Base-by-base conservation (phyloP, 2,113 vertebrate genomes). In the Carlito syrichta region DNA sequence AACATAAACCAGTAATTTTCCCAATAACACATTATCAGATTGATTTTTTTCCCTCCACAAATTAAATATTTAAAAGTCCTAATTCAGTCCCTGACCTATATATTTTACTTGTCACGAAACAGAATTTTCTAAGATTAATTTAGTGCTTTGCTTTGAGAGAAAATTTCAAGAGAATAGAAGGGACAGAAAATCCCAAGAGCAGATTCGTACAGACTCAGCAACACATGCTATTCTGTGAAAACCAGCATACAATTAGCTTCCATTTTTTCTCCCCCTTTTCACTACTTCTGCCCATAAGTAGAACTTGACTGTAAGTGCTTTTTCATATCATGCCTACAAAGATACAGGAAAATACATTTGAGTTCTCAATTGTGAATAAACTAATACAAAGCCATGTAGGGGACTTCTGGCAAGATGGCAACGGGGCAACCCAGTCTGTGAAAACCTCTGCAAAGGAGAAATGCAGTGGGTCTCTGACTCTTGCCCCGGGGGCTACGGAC, bases 1-100 rank as follows among this genome's bases (percentile, higher is more conserved):
- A 71, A 86, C 88, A 76, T 25, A 68, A 56, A 84, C 12, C 83
- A 96, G 52, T 6, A 84, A n/a, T n/a, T 86, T 95, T 96, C 88
- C 68, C 62, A 77, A n/a, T 45, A 69, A 71, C 45, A 85, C 84
- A 45, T 82, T 95, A 27, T 68, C 30, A 71, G 73, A 63, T 73
- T 87, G 48, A 62, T 54, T 94, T 77, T 93, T 77, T 3, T 63
- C 25, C 3, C 32, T 54, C 40, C 43, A 89, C 22, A 92, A 52
- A 86, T 95, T 89, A 94, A 95, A 69, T 69, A 73, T 95, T 68
- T 90, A 68, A 76, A 30, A 77, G 23, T 58, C 25, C 27, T 54
- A 77, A 84, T 85, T 91, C 62, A 94, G 30, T 63, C 27, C 50
- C 19, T 92, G 48, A 71, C 38, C 27, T 90, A 82, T 66, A 54